phyloP scores from a whole-genome alignment of 2,888 invertebrate species.

The Disparrhopalites patrizii region DNA sequence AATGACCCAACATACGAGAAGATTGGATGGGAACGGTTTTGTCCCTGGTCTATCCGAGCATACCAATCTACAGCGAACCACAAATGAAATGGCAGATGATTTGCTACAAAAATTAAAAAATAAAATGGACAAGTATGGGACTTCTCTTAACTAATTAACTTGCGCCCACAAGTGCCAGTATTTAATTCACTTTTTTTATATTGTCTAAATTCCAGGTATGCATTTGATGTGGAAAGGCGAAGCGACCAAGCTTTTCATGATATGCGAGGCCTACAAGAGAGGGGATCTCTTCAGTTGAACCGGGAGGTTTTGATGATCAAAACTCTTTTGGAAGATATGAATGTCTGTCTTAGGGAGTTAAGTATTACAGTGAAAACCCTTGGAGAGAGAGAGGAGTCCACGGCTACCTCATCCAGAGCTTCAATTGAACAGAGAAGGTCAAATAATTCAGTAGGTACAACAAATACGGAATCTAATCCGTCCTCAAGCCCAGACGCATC shows the following conservation, averaged over 20 bases:
- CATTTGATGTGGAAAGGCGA: slow-evolving; percentile 39
- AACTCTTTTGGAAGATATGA: slow-evolving; percentile 46
- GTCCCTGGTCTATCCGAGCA: slow-evolving; percentile 7
- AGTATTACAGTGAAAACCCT: slow-evolving; percentile 38
- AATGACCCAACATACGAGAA: slow-evolving; percentile 42
- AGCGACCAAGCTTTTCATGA: slow-evolving; percentile 42
- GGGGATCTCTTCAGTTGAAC: slow-evolving; percentile 34
- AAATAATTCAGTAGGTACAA: slow-evolving; percentile 27
- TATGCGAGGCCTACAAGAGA: slow-evolving; percentile 39
- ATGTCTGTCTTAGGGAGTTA: slow-evolving; percentile 40
- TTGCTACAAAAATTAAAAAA: slow-evolving; percentile 43
- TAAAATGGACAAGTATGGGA: slow-evolving; percentile 47
- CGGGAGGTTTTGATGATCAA: slow-evolving; percentile 43
- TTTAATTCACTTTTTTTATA: no score
- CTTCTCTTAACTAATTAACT: neutral
- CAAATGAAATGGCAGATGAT: slow-evolving; percentile 46
- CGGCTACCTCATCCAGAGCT: slow-evolving; percentile 26
- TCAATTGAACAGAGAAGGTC: slow-evolving; percentile 12
- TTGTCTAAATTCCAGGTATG: slow-evolving; percentile 36
- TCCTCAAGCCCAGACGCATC: slow-evolving; percentile 40
- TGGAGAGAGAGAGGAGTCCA: slow-evolving; percentile 41
- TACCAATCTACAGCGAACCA: slow-evolving; percentile 14
- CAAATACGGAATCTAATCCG: slow-evolving; percentile 41
- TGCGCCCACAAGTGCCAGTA: neutral
- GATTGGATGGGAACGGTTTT: slow-evolving; percentile 29